Evolutionary conservation across 92 coral and sea anemone genomes (phyloP).

Genomic region (Parazoanthus swiftii): DNA sequence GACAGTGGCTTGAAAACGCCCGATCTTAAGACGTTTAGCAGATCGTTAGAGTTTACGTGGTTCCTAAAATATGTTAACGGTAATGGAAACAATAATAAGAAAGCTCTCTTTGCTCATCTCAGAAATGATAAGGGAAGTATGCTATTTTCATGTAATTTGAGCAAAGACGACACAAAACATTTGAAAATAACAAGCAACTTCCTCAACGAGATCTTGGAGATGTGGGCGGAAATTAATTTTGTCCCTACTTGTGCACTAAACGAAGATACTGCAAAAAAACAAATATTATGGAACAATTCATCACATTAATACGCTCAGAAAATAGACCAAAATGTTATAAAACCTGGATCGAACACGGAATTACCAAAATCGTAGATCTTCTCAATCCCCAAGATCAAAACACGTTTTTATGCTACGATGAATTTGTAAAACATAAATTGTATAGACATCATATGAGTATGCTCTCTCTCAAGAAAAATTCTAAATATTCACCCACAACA

Average conservation of each 20-base stretch:
- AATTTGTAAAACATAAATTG: background rate
- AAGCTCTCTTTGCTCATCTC: too few relatives aligned
- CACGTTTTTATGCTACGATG: background rate
- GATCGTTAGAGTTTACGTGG: too few relatives aligned
- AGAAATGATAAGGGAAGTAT: background rate
- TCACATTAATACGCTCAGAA: background rate
- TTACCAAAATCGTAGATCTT: background rate
- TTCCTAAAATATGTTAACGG: too few relatives aligned
- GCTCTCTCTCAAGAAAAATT: background rate
- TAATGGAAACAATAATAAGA: too few relatives aligned
- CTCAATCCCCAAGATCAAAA: slow-evolving; percentile 6
- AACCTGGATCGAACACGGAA: background rate
- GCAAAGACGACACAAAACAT: background rate
- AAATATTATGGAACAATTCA: background rate
- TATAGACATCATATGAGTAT: background rate
- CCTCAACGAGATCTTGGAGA: background rate
- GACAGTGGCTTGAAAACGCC: too few relatives aligned
- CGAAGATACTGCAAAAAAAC: background rate
- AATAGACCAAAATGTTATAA: background rate
- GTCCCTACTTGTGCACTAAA: slow-evolving; percentile 1
- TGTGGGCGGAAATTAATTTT: background rate
- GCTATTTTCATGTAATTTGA: background rate
- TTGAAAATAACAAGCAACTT: background rate
- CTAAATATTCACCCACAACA: background rate
- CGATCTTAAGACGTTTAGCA: too few relatives aligned